These are phyloP conservation scores for Micromesistius poutassou DNA, from an alignment of 2,797 vertebrate genomes.

Conservation along the genomic window DNA sequence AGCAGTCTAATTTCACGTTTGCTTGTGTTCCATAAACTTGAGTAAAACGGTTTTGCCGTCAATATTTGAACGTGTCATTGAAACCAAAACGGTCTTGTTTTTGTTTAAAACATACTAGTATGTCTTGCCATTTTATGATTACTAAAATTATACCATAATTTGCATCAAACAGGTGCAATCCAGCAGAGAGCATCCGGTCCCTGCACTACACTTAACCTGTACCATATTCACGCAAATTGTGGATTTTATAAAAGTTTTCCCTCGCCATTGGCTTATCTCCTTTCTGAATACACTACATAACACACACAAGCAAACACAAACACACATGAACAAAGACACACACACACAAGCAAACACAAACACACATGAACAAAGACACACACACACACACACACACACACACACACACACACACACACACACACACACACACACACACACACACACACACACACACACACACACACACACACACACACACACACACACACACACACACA, in stretches of 20 bases:
- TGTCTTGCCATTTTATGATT: neutral
- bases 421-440: too few species aligned
- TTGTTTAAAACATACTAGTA: neutral
- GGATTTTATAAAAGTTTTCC: neutral
- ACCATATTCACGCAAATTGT: neutral
- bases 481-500: too few species aligned
- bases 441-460: too few species aligned
- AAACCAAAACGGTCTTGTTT: neutral
- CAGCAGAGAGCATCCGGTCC: neutral
- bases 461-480: too few species aligned
- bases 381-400: too few species aligned
- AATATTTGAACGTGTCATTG: neutral
- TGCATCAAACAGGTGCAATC: neutral
- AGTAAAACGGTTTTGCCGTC: too few species aligned
- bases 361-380: too few species aligned
- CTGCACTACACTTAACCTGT: neutral
- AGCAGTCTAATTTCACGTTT: neutral
- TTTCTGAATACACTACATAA: neutral
- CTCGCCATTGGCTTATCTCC: neutral
- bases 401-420: too few species aligned
- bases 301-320: too few species aligned
- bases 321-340: too few species aligned
- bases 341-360: too few species aligned
- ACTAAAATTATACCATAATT: neutral
- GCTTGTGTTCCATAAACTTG: neutral